Evolutionary conservation across 2,888 invertebrate species (phyloP), one percentile per base, ranked within the genome.

Genomic region (Dioctria rufipes): DNA sequence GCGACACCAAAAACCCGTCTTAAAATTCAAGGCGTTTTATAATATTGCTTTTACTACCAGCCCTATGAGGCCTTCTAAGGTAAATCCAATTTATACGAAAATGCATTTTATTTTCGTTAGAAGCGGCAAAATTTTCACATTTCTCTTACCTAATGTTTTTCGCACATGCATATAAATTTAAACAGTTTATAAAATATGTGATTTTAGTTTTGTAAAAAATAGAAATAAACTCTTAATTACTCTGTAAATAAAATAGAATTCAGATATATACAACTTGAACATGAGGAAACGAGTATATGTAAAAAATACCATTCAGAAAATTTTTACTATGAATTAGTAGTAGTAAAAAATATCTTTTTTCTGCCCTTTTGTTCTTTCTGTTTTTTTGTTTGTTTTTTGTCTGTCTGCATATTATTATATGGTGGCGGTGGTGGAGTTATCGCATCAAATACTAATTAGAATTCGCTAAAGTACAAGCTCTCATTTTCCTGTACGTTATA

Each of bases 201-300:
- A 65, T 42, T 65, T 11, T 42, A 65, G 40, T n/a, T 65, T 65
- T 65, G 42, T 65, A 43, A 67, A 66, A 67, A 67, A 42, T 67
- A 67, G 46, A 67, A 67, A 46, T 67, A 67, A 67, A 67, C 42
- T 46, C 46, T 43, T 46, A 67, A 46, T 46, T 25, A 25, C 25
- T 46, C 46, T 46, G 46, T 46, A 46, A 46, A 46, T 46, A 46
- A 46, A 46, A 46, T 8, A 46, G 8, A 46, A 67, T 42, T 67
- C 46, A 43, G 67, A 42, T 43, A 67, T 67, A 46, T 67, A 67
- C 67, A 67, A 49, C 43, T 67, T 67, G 67, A 67, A 67, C 67
- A 43, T 67, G 42, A 67, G 67, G 67, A 67, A 67, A 67, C 37
- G 3, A 42, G 1, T 63, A 42, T 66, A 42, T 67, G 67, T 67